Conservation (phyloP, 2,113 vertebrate genomes). For the Platysternon megacephalum region DNA sequence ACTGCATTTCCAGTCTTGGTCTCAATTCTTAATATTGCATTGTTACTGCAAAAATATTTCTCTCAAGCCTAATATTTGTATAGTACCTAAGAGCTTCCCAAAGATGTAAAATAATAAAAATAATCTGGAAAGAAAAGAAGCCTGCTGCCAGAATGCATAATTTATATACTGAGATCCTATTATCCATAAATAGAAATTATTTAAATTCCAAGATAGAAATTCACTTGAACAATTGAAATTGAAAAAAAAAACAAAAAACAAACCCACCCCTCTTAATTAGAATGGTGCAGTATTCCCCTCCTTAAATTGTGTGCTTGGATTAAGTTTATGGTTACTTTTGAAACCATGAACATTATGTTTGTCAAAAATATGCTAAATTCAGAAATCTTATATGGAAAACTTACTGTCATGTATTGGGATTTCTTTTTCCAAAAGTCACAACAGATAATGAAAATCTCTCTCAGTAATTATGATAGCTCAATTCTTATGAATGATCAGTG, state of each 20-base stretch:
- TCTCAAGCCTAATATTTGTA: neutral
- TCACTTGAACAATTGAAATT: neutral
- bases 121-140: neutral
- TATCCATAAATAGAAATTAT: neutral
- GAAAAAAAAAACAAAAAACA: neutral
- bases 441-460: too few relatives aligned
- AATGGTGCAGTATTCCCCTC: neutral
- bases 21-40: neutral
- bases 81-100: neutral
- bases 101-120: neutral
- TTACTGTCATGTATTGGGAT: too few relatives aligned
- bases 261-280: neutral
- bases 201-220: neutral
- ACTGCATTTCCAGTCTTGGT: neutral
- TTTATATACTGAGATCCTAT: neutral
- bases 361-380: too few relatives aligned
- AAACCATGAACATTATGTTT: too few relatives aligned
- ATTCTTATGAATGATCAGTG: too few relatives aligned
- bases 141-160: neutral
- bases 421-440: too few relatives aligned
- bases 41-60: neutral
- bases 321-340: neutral
- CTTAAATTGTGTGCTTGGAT: neutral
- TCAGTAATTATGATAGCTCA: too few relatives aligned
- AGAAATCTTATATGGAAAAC: too few relatives aligned